Base-by-base conservation (phyloP, 2,113 vertebrate genomes). In the Heterocephalus glaber region DNA sequence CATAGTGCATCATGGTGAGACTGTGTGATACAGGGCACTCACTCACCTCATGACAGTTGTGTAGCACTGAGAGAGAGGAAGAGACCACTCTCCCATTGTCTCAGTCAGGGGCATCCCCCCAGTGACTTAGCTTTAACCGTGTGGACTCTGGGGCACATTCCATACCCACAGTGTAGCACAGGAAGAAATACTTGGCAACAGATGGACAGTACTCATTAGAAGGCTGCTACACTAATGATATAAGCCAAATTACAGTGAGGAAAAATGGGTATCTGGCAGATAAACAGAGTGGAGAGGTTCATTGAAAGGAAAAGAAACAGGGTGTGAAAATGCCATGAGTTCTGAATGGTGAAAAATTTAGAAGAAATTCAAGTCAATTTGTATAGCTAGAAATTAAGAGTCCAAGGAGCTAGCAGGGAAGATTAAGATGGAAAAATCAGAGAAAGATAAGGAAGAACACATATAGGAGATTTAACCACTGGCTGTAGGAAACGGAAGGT, bases 401-500 rank as follows among this genome's bases (percentile, higher is more conserved):
- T 92, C 91, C n/a, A 56, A 60, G 47, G 44, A 82, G 12, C 77
- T 0, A 49, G 33, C 22, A n/a, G 22, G 24, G 6, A 24, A 90
- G 22, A 63, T 65, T 87, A 61, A 90, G 1, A 66, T 81, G 56
- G 65, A 84, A 94, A 77, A 47, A n/a, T 33, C 26, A 56, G 38
- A 12, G 16, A 65, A 83, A 80, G 44, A 20, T 65, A 61, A 82
- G 82, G 38, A 92, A 82, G 65, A 86, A 72, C 26, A 38, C 58
- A 54, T 28, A 60, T 1, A 81, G 20, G 30, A 66, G 16, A 35
- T 56, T 56, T 38, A 72, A 95, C 22, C 41, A 9, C 65, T 49
- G 93, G 44, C 35, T 84, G 12, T 65, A 63, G 35, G 14, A 96
- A 94, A 81, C 65, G 61, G 30, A 96, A 97, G 63, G 2, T 19